Base-by-base conservation (phyloP, 2,113 vertebrate species). In the Phalacrocorax aristotelis region DNA sequence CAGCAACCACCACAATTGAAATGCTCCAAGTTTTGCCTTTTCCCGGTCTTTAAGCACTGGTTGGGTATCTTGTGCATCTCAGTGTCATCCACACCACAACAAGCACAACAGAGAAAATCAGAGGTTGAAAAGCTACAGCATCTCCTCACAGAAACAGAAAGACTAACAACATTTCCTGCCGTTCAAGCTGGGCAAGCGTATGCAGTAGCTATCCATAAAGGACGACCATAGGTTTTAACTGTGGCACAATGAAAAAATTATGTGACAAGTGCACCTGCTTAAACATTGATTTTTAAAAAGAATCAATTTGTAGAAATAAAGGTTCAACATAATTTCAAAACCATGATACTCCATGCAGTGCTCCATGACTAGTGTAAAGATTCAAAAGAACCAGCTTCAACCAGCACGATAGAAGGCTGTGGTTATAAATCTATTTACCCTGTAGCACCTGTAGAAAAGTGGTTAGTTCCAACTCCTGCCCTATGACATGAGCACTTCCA, bases 21-120 rank as follows among this genome's bases (percentile, higher is more conserved):
- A 30, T 2, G 17, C 32, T 87, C 54, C 58, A 89, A 65, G 40
- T 42, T 84, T 40, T 87, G 65, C 14, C 46, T 75, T 87, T 76
- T 60, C 42, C n/a, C 38, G 1, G 1, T 72, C 76, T 44, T 58
- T 23, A 81, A 74, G 71, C 0, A 0, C 51, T 40, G 2, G 0
- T 8, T 19, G 36, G 17, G n/a, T 62, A 61, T 34, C 69, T 11
- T 1, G 6, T n/a, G 25, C 51, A 76, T 60, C 65, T 61, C 74
- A 4, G 40, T 10, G 16, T 25, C 91, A 91, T 7, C 20, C 34
- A 76, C 22, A 26, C 8, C 83, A 60, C 61, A 51, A 26, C 1
- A 1, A 83, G 77, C 23, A 46, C 46, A 77, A 46, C 12, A 84
- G 13, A 72, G 26, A 22, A 76, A 94, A 91, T 30, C 36, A 75